Evolutionary conservation across 2,113 vertebrate genomes (phyloP).

Genomic region (Baryphthengus martii): DNA sequence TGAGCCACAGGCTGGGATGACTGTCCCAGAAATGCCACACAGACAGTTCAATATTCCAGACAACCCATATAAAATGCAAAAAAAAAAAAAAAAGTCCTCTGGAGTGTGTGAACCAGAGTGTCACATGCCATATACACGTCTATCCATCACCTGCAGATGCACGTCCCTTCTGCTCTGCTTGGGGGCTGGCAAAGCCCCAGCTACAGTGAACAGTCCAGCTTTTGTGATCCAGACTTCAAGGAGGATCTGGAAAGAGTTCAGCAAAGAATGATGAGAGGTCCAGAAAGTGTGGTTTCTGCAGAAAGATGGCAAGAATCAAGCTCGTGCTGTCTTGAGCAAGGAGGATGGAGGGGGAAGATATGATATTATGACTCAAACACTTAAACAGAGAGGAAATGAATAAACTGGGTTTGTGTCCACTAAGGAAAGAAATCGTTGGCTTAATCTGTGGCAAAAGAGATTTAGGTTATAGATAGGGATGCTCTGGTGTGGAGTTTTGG

Average conservation of each 20-base stretch:
- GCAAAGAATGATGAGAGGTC: not conserved
- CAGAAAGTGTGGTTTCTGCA: not conserved
- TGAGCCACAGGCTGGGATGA: not conserved
- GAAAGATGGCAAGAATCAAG: not conserved
- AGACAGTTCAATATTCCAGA: not conserved
- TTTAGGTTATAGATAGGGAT: not conserved
- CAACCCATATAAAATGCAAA: not conserved
- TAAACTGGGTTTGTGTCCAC: not conserved
- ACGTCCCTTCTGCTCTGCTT: not conserved
- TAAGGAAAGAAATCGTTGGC: not conserved
- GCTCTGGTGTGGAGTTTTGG: not conserved
- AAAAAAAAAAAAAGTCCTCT: too few species aligned
- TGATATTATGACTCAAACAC: not conserved
- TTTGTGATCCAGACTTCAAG: not conserved
- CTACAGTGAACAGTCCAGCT: not conserved
- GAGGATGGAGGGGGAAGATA: not conserved
- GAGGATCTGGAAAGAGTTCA: not conserved
- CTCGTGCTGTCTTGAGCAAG: not conserved
- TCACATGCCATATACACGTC: accelerated
- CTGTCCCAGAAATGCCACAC: not conserved
- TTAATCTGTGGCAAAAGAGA: not conserved
- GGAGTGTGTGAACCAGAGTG: not conserved
- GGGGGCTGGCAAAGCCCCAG: not conserved
- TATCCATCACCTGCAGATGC: accelerated
- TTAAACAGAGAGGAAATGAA: not conserved